These are phyloP conservation scores for Brachypteracias leptosomus DNA, from an alignment of 2,113 vertebrate genomes.

Conservation along the genomic window DNA sequence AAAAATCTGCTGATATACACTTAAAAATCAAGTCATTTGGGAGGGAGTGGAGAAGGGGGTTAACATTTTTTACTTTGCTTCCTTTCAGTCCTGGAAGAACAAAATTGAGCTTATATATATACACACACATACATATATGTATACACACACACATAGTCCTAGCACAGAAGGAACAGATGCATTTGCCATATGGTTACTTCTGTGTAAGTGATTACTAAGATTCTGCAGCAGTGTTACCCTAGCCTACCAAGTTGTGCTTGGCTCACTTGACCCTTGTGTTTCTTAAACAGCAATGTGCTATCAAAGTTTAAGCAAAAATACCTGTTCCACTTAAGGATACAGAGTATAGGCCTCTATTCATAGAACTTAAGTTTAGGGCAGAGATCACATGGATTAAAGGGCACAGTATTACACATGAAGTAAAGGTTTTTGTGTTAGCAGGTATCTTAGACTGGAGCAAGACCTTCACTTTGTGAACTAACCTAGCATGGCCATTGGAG, in stretches of 20 bases:
- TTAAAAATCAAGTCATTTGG: not conserved
- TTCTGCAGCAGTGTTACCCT: not conserved
- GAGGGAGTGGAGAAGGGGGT: not conserved
- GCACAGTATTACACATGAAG: not conserved
- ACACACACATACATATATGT: no score
- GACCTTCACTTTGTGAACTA: constrained; percentile 25
- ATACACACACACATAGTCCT: not conserved
- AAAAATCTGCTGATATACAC: not conserved
- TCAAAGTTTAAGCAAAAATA: not conserved
- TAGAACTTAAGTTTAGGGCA: not conserved
- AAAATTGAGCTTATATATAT: not conserved
- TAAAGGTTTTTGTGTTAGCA: not conserved
- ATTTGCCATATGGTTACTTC: not conserved
- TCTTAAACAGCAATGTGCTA: not conserved
- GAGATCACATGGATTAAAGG: not conserved
- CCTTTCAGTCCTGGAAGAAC: not conserved
- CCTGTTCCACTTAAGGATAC: not conserved
- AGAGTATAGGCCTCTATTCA: not conserved
- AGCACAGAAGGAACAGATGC: not conserved
- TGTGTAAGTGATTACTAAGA: not conserved
- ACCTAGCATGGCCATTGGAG: constrained; percentile 64
- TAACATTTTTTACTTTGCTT: not conserved
- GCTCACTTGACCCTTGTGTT: not conserved
- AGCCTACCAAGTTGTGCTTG: not conserved
- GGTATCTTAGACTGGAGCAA: not conserved